A percentile compares a stretch with the other conserved stretches of the same genome.
These are phyloP conservation scores for Drosophila incognita DNA, from an alignment of 2,888 invertebrate species.

Conservation along the genomic window DNA sequence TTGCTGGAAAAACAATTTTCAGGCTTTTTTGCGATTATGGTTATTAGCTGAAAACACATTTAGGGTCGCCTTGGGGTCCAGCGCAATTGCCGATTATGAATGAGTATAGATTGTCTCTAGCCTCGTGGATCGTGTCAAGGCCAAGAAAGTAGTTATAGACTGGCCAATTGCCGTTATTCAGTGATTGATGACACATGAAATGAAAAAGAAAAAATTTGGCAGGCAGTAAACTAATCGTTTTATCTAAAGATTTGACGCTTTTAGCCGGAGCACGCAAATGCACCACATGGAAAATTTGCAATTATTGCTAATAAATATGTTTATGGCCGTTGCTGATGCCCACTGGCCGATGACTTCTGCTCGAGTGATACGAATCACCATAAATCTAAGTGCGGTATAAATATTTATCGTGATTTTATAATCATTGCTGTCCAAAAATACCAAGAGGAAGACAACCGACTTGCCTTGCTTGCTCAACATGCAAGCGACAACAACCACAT, in stretches of 20 bases:
- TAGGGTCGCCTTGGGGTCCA: constrained; percentile 21
- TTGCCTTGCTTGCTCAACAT: constrained; percentile 42
- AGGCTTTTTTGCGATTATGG: constrained; percentile 40
- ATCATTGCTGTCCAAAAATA: constrained; percentile 50
- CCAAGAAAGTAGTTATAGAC: constrained; percentile 36
- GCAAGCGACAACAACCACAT: constrained; percentile 14
- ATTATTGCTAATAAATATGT: constrained; percentile 76
- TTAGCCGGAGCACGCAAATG: constrained; percentile 50
- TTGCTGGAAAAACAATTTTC: constrained; percentile 37
- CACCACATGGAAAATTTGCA: constrained; percentile 60
- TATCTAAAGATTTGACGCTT: constrained; percentile 24
- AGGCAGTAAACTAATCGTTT: constrained; percentile 27
- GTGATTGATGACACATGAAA: constrained; percentile 52
- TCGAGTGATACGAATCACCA: constrained; percentile 69
- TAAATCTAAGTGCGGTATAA: constrained; percentile 75
- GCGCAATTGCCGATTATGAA: constrained; percentile 19
- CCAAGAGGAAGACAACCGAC: constrained; percentile 25
- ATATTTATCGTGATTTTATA: constrained; percentile 78
- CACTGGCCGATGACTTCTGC: constrained; percentile 67
- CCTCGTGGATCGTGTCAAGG: constrained; percentile 42
- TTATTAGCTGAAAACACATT: constrained; percentile 21
- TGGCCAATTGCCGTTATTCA: constrained; percentile 21
- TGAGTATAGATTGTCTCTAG: constrained; percentile 28
- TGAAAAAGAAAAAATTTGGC: constrained; percentile 19
- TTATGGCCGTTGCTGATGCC: constrained; percentile 50